A percentile compares a stretch with the other conserved stretches of the same genome.
These are phyloP conservation scores for Melinaea marsaeus DNA, from an alignment of 2,888 invertebrate genomes.

Conservation along the genomic window DNA sequence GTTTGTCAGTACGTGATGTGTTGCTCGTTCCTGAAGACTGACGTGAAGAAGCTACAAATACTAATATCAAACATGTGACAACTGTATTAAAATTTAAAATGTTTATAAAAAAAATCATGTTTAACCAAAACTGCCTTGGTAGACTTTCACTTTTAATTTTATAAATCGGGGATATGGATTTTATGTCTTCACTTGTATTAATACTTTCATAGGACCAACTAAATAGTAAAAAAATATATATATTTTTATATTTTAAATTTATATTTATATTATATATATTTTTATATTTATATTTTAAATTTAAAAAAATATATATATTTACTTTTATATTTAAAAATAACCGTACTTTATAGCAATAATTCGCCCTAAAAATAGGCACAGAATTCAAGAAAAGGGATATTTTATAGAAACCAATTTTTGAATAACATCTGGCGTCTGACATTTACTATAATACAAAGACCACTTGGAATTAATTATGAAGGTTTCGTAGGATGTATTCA, in stretches of 20 bases:
- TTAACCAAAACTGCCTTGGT: background rate
- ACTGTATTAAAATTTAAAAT: slow-evolving; percentile 1
- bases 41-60: slow-evolving; percentile 22
- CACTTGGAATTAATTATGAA: slow-evolving; percentile 34
- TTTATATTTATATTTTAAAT: no score
- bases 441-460: slow-evolving; percentile 22
- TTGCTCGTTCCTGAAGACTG: slow-evolving; percentile 26
- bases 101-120: background rate
- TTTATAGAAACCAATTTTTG: slow-evolving; percentile 17
- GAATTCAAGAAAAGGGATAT: slow-evolving; percentile 12
- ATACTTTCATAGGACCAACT: no score
- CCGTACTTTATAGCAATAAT: no score
- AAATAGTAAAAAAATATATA: no score
- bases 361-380: background rate
- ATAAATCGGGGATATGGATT: no score
- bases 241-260: no score
- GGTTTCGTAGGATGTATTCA: slow-evolving; percentile 32
- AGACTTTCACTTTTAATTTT: no score
- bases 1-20: slow-evolving; percentile 29
- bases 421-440: slow-evolving; percentile 25
- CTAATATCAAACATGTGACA: slow-evolving; percentile 12
- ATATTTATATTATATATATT: no score
- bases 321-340: no score
- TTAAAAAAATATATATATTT: no score
- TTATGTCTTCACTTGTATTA: no score